Conservation (phyloP, 2,113 vertebrate species). For the Polyodon spathula region DNA sequence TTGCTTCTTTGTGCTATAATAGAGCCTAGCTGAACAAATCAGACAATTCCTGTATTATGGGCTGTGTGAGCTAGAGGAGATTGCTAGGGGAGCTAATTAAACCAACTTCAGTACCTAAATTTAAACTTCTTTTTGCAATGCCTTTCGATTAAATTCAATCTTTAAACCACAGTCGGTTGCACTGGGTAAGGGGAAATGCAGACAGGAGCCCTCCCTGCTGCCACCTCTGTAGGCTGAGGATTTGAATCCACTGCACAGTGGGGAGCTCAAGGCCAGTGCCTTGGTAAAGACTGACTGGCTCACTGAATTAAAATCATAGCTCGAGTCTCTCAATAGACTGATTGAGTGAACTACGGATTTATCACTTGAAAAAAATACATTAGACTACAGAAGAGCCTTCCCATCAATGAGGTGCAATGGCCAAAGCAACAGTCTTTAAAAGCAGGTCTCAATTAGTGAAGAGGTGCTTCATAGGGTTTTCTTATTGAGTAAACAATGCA, state of each 20-base stretch:
- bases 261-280: not conserved
- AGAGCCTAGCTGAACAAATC: too few species aligned
- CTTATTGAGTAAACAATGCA: slow-evolving; percentile 7
- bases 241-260: not conserved
- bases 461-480: slow-evolving; percentile 7
- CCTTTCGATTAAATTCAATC: too few species aligned
- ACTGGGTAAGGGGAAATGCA: too few species aligned
- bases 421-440: not conserved
- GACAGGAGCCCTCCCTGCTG: not conserved
- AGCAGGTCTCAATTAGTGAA: not conserved
- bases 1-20: too few species aligned
- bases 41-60: too few species aligned
- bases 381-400: not conserved
- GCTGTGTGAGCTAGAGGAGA: too few species aligned
- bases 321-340: not conserved
- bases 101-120: too few species aligned
- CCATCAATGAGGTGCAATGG: not conserved
- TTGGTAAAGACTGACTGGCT: not conserved
- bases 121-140: too few species aligned
- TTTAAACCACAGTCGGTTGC: too few species aligned
- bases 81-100: too few species aligned
- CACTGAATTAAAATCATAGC: not conserved
- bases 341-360: not conserved
- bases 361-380: not conserved
- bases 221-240: not conserved